Base-by-base conservation (phyloP, 2,888 invertebrate species). In the Hirtodrosophila duncani region DNA sequence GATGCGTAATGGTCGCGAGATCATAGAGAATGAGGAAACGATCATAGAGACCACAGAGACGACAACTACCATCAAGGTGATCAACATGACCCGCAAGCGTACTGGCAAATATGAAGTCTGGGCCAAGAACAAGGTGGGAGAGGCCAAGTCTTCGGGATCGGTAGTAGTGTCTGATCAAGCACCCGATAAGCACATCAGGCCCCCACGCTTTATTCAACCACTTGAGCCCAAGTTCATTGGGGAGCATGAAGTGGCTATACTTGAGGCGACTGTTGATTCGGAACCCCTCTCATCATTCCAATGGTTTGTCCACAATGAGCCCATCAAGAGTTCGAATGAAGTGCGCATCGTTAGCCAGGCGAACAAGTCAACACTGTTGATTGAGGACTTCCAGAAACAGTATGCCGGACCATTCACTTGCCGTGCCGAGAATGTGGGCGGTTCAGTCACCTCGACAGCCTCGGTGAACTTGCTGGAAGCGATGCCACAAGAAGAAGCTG, bases 61-160 rank as follows among this genome's bases (percentile, higher is more conserved):
- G 31, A 90, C 88, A 56, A 92, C 93, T 0, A 89, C 87, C 29
- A 87, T 95, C 16, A 89, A 87, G 65, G 90, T 96, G 52, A 88
- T 89, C 23, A 91, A 93, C 62, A 89, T 91, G 70, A 90, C 91
- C 29, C 92, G 92, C 83, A 92, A 92, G 80, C 93, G 94, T 82
- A 90, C 91, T 52, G 97, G 97, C 17, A 95, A 95, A 86, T 97
- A 96, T 86, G 96, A 96, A 88, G 92, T 96, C 8, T 89, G 92
- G 16, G 92, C 94, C n/a, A 90, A 91, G 74, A 94, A 94, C 86
- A 89, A 90, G 51, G 91, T 90, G 31, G 92, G 95, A 7, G 92
- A 94, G 81, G 93, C 92, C 1, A 91, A 93, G 79, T 92, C 94
- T 21, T 93, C 93, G 2, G 93, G 95, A 50, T 93, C 95, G 0